Base-by-base conservation (phyloP, 1,140 invertebrate genomes). In the roundworm (Caenorhabditis elegans) region DNA sequence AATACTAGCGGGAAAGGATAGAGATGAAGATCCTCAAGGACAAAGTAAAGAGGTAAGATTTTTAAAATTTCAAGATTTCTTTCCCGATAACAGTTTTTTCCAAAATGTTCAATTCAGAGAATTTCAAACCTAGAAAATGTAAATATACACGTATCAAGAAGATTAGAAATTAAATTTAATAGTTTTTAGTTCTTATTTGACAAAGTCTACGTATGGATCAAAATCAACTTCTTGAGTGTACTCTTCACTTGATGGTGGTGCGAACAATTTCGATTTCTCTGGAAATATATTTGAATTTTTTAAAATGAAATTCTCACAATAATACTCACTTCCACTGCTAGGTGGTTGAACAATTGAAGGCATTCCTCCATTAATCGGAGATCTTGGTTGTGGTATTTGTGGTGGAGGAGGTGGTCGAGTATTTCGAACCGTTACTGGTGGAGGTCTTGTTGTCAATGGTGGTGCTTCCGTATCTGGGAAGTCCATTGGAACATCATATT, bases 141-240 rank as follows among this genome's bases (percentile, higher is more conserved):
- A 70, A 43, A 39, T 22, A 43, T 70, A 70, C 60, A 39, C 60
- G 60, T 70, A 70, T 70, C 55, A 53, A 19, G 60, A 39, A 70
- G 34, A 34, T 34, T 17, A 39, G 19, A 22, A 70, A 70, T n/a
- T 70, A 22, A 70, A 43, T 43, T 43, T 39, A 39, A 70, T 0
- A 5, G 10, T 22, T 22, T 34, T 10, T 19, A 22, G n/a, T 43
- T 39, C 11, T 70, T 22, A 17, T 60, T 34, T 60, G 34, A 70
- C 60, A n/a, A 70, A 70, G n/a, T 70, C 60, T 10, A 70, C 60
- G n/a, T 70, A 70, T 6, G 60, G 60, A 39, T 70, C 60, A 39
- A 70, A 70, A 22, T 70, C 60, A 26, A 70, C 60, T 39, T 70
- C 60, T 70, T 70, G 60, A 39, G 60, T 39, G 34, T 70, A 70